phyloP scores from a whole-genome alignment of 2,113 vertebrate species.

The Semicossyphus pulcher region DNA sequence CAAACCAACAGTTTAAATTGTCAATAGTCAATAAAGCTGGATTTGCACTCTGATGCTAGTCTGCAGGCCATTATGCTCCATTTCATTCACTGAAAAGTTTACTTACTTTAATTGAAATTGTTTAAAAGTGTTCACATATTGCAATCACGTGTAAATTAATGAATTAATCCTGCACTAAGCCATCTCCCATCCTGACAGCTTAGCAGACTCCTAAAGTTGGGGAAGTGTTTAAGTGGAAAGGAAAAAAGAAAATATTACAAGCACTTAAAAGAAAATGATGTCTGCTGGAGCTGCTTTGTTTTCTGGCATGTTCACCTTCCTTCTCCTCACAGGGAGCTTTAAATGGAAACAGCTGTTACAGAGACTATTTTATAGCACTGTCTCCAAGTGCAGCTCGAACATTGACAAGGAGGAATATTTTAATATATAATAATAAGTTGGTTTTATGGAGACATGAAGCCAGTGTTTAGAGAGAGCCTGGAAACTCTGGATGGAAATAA shows the following conservation, averaged over 20 bases:
- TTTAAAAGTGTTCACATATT: not conserved
- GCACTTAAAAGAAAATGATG: constrained; percentile 30
- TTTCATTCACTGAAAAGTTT: not conserved
- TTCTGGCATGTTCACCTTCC: constrained; percentile 25
- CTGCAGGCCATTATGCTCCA: not conserved
- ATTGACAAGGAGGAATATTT: not conserved
- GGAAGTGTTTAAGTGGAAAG: constrained; percentile 5
- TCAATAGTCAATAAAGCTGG: not conserved
- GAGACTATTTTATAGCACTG: not conserved
- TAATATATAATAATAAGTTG: too few species aligned
- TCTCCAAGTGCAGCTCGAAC: not conserved
- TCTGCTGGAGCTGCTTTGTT: constrained; percentile 45
- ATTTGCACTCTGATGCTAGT: not conserved
- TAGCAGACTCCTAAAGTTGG: not conserved
- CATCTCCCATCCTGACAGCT: not conserved
- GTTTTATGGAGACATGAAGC: too few species aligned
- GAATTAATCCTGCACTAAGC: not conserved
- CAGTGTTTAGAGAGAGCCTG: too few species aligned
- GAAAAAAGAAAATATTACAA: constrained; percentile 38
- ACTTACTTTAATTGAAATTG: too few species aligned
- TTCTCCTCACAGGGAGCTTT: constrained; percentile 34
- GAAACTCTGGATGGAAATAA: not conserved
- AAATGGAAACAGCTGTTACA: constrained; percentile 56
- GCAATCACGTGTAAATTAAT: not conserved
- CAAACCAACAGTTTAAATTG: not conserved